These are phyloP conservation scores for Hydropotes inermis DNA, from an alignment of 2,113 vertebrate genomes.

Conservation along the genomic window DNA sequence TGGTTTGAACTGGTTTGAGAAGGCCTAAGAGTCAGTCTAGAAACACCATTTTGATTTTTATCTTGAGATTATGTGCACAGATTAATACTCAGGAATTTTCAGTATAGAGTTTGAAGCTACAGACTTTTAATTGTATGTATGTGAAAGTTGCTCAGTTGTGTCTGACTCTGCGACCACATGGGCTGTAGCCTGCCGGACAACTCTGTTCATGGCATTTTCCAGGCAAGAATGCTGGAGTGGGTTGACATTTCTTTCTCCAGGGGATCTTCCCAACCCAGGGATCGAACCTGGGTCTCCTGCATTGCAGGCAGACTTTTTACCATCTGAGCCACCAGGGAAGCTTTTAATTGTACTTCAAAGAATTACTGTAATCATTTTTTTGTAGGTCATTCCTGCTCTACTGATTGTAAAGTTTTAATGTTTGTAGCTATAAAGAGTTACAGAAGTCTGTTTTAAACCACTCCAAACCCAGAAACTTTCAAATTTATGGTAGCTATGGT, in stretches of 20 bases:
- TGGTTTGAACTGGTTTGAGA: constrained; percentile 61
- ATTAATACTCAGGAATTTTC: constrained; percentile 20
- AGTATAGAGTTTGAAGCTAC: neutral
- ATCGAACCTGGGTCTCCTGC: fast-evolving
- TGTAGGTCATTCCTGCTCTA: neutral
- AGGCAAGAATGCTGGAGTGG: neutral
- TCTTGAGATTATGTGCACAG: neutral
- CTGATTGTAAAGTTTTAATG: neutral
- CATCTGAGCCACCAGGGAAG: neutral
- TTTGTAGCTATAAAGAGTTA: constrained; percentile 20
- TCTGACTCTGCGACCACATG: neutral
- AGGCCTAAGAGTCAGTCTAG: neutral
- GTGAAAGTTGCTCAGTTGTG: neutral
- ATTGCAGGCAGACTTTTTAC: neutral
- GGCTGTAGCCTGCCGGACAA: neutral
- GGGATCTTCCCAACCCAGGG: neutral
- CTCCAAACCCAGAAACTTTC: neutral
- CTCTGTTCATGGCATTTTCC: neutral
- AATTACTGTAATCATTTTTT: neutral
- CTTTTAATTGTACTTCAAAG: neutral
- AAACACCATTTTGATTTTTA: constrained; percentile 40
- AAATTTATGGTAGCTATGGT: neutral
- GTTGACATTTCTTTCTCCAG: neutral
- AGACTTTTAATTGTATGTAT: neutral
- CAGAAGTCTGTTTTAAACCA: constrained; percentile 1